Evolutionary conservation across 2,888 invertebrate genomes (phyloP).

Genomic region (Athripsodes cinereus): DNA sequence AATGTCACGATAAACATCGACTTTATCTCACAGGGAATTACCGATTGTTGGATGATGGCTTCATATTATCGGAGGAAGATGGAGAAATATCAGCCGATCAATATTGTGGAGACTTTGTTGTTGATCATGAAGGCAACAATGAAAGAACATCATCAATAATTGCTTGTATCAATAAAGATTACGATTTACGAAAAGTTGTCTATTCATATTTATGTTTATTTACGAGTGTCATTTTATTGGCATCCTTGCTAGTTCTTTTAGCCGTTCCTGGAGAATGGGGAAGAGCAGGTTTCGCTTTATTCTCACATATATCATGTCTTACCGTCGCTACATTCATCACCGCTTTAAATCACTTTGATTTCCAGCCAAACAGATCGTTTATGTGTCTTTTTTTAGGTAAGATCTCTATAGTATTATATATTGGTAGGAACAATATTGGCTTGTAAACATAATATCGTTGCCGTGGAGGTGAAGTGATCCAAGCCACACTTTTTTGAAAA

Average conservation of each 20-base stretch:
- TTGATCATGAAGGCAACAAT: background rate
- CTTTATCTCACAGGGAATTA: background rate
- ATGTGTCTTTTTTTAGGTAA: too few species aligned
- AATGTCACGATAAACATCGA: background rate
- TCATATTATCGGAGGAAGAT: background rate
- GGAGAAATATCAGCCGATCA: background rate
- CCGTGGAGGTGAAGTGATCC: too few species aligned
- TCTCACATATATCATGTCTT: too few species aligned
- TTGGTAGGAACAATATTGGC: too few species aligned
- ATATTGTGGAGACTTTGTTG: background rate
- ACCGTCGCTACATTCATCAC: too few species aligned
- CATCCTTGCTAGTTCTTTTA: background rate
- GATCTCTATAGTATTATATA: too few species aligned
- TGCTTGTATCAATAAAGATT: background rate
- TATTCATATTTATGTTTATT: background rate
- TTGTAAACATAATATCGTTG: too few species aligned
- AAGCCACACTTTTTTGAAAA: too few species aligned
- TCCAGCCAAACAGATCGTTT: too few species aligned
- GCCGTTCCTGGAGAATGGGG: background rate
- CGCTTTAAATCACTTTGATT: too few species aligned
- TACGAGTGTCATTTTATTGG: background rate
- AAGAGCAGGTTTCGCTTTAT: too few species aligned
- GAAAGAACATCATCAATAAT: background rate
- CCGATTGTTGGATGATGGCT: background rate
- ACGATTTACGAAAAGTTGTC: background rate